Percentiles rank a stretch among this genome's conserved stretches.
Conservation (phyloP, 2,113 vertebrate genomes). For the Elaphurus davidianus region DNA sequence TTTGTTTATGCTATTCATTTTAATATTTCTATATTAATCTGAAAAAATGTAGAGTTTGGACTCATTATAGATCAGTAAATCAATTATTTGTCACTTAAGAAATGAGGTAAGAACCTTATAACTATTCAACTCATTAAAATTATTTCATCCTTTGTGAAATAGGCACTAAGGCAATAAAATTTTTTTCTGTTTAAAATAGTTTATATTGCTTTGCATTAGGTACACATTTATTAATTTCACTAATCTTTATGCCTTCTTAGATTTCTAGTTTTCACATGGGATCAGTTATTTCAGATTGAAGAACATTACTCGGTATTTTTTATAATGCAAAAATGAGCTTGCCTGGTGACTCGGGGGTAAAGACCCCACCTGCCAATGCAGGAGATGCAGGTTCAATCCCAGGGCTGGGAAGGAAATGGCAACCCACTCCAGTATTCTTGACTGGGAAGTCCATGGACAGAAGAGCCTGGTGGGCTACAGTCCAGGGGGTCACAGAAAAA, state of each 20-base stretch:
- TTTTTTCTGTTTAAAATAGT: background rate
- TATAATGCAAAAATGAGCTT: background rate
- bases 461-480: background rate
- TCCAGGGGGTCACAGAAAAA: background rate
- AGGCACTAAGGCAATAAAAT: background rate
- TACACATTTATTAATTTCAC: background rate
- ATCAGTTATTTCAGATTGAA: background rate
- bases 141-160: background rate
- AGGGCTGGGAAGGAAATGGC: background rate
- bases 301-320: background rate
- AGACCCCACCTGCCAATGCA: background rate
- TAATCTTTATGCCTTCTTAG: background rate
- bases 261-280: background rate
- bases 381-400: background rate
- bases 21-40: background rate
- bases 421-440: background rate
- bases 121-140: background rate
- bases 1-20: background rate
- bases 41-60: background rate
- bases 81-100: background rate
- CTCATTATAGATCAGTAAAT: background rate
- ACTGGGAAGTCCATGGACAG: background rate
- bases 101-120: background rate
- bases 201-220: background rate
- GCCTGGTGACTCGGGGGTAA: background rate